Percentiles rank a stretch among this genome's conserved stretches.
phyloP scores from a whole-genome alignment of 2,113 vertebrate species.

The Tichodroma muraria region DNA sequence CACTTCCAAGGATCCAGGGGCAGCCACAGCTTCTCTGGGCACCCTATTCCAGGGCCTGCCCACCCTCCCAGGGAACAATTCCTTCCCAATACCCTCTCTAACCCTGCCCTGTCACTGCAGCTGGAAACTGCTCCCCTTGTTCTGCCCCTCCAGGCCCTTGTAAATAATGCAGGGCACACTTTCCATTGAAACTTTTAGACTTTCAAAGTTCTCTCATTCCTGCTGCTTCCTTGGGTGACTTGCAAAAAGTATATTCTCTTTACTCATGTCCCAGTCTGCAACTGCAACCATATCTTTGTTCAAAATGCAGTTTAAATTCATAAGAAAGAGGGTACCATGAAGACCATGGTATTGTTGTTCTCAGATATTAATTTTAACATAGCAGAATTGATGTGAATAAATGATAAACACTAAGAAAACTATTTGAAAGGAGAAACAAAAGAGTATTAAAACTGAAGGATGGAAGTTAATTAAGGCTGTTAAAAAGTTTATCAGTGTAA shows the following conservation, averaged over 20 bases:
- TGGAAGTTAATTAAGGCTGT: not conserved
- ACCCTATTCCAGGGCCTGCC: not conserved
- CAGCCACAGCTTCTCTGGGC: not conserved
- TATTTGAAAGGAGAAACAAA: not conserved
- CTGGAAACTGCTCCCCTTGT: not conserved
- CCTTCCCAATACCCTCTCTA: not conserved
- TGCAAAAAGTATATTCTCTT: not conserved
- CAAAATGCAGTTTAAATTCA: not conserved
- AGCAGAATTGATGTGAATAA: not conserved
- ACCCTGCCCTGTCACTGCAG: not conserved
- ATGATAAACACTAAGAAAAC: not conserved
- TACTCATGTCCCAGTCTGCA: not conserved
- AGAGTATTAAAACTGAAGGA: not conserved
- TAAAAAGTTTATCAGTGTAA: not conserved
- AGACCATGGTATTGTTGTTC: not conserved
- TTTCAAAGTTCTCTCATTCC: not conserved
- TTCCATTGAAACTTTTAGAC: not conserved
- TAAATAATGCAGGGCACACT: not conserved
- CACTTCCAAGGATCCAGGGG: not conserved
- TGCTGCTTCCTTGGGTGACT: fast-evolving
- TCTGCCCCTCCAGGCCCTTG: not conserved
- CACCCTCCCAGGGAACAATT: not conserved
- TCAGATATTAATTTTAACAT: not conserved
- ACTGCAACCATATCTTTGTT: not conserved
- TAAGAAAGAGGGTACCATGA: not conserved